Conservation (phyloP, 2,888 invertebrate genomes). For the Hemicrepidius hirtus region DNA sequence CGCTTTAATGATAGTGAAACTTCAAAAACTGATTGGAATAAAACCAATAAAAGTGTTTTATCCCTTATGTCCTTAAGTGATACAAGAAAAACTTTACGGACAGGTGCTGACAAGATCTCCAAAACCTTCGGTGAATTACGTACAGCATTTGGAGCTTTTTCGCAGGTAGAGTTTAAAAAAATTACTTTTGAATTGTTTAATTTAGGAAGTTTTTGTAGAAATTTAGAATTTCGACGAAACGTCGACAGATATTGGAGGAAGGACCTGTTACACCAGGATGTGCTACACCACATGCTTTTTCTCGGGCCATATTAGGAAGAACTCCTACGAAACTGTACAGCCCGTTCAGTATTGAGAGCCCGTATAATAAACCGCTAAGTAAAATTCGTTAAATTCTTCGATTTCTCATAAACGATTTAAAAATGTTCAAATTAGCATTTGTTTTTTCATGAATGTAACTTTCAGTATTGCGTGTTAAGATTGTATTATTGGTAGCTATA, state of each 20-base stretch:
- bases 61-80: slow-evolving; percentile 75
- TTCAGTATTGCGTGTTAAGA: slow-evolving; percentile 24
- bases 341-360: slow-evolving; percentile 85
- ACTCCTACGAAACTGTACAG: slow-evolving; percentile 86
- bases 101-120: slow-evolving; percentile 80
- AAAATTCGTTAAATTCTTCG: slow-evolving; percentile 11
- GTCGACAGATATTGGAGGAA: slow-evolving; percentile 74
- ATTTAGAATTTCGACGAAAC: slow-evolving; percentile 74
- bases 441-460: slow-evolving; percentile 2
- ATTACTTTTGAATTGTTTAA: background rate
- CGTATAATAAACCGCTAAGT: slow-evolving; percentile 62
- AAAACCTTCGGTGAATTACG: slow-evolving; percentile 80
- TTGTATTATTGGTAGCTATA: slow-evolving; percentile 9
- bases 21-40: slow-evolving; percentile 40
- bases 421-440: background rate
- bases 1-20: slow-evolving; percentile 62
- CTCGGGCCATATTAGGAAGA: slow-evolving; percentile 74
- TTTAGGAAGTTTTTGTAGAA: slow-evolving; percentile 71
- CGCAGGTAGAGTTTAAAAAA: slow-evolving; percentile 74
- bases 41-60: slow-evolving; percentile 64
- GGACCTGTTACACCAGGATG: slow-evolving; percentile 73
- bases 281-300: slow-evolving; percentile 72
- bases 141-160: slow-evolving; percentile 79
- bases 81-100: slow-evolving; percentile 78
- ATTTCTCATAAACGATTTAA: slow-evolving; percentile 6